Evolutionary conservation across 2,888 invertebrate genomes (phyloP), one percentile per base, ranked within the genome.

Genomic region (Fabriciana adippe): DNA sequence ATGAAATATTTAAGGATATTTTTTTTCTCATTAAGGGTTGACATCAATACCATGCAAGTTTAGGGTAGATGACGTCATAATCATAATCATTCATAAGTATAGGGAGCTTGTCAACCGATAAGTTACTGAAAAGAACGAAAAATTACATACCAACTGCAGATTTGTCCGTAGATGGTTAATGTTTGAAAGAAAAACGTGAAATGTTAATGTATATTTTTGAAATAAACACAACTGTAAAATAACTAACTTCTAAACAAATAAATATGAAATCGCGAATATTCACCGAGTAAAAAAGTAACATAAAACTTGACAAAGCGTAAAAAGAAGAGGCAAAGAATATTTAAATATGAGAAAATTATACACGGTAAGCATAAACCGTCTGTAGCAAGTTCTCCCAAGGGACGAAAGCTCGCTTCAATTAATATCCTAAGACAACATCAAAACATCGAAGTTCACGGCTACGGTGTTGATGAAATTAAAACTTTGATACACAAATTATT

Each of bases 101-200:
- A 60, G 81, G 81, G 81, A 85, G 79, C 75, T 81, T 80, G 80
- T 84, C 81, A 84, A 48, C 81, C 83, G 79, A 75, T 68, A 69
- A 70, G 61, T 16, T 61, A 76, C 73, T 73, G 71, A 71, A 79
- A 73, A 75, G 59, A 81, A 70, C 35, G 76, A 81, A 82, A 78
- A 76, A 81, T 88, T 92, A 92, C 92, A 85, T 92, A 92, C 92
- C 92, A 76, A 92, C 92, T 90, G 91, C 81, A 75, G 78, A 74
- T 82, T 84, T 83, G 81, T 92, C 92, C 91, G 85, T 82, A 84
- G 81, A 86, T 81, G 83, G 83, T 83, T 80, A 79, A 84, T 78
- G 82, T 83, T 89, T 86, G 91, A 84, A 90, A 90, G 85, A 83
- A 88, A 82, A 90, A 90, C 76, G 84, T 77, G 77, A 80, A 80